A percentile compares a stretch with the other conserved stretches of the same genome.
Evolutionary conservation across 2,888 invertebrate genomes (phyloP).

Genomic region (Standfussiana lucernea): DNA sequence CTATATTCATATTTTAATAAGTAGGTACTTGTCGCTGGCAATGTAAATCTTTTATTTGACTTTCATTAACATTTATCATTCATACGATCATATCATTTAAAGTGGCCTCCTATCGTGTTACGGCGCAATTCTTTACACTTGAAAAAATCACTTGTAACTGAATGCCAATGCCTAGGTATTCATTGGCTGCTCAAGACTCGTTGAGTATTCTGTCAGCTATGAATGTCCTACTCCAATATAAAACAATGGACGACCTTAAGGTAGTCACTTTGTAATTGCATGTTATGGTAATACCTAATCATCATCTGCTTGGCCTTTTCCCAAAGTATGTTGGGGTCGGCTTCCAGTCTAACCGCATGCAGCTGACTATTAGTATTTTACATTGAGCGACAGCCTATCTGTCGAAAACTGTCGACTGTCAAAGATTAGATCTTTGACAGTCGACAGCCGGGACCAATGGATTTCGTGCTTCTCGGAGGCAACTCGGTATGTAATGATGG

Average conservation of each 20-base stretch:
- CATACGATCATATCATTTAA: constrained; percentile 29
- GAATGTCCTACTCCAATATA: neutral
- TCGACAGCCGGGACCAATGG: too few species aligned
- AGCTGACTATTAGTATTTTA: too few species aligned
- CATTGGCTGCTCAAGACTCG: too few species aligned
- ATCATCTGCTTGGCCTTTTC: too few species aligned
- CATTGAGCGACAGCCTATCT: too few species aligned
- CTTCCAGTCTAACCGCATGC: too few species aligned
- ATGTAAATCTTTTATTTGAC: constrained; percentile 24
- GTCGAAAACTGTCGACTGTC: too few species aligned
- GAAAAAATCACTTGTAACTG: constrained; percentile 21
- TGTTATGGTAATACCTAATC: constrained; percentile 6
- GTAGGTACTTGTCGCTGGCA: neutral
- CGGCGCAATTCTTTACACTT: constrained; percentile 24
- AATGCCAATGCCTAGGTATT: neutral
- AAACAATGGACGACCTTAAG: constrained; percentile 30
- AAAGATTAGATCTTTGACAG: too few species aligned
- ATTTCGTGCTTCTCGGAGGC: too few species aligned
- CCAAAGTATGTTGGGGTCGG: too few species aligned
- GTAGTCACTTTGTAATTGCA: constrained; percentile 15
- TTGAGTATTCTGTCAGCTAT: neutral
- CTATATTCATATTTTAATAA: neutral
- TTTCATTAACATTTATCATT: constrained; percentile 36
- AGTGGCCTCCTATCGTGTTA: constrained; percentile 18
- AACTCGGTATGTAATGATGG: too few species aligned